Evolutionary conservation across 2,888 invertebrate genomes (phyloP).

Genomic region (Troides helena): DNA sequence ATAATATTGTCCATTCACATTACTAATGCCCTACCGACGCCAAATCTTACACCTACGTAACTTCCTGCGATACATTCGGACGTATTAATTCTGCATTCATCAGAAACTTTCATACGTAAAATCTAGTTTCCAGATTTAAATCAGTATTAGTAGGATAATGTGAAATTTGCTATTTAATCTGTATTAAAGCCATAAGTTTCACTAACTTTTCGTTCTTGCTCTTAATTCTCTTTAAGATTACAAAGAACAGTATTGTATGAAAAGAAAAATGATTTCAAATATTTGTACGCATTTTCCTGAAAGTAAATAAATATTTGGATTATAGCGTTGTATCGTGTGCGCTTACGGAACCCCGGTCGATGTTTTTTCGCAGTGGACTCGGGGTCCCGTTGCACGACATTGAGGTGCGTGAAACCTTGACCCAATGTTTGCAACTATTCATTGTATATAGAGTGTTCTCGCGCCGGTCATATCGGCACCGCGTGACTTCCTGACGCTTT

Average conservation of each 20-base stretch:
- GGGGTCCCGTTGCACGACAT: conserved; percentile 46
- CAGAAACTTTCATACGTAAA: not conserved
- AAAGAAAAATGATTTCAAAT: not conserved
- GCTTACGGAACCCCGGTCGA: conserved; percentile 32
- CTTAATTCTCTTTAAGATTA: not conserved
- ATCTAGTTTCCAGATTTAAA: no score
- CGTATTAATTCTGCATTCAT: conserved; percentile 7
- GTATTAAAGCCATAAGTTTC: not conserved
- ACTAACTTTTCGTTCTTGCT: not conserved
- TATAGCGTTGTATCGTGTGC: not conserved
- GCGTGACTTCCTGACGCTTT: conserved; percentile 31
- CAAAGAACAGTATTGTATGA: not conserved
- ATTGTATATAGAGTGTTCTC: conserved; percentile 46
- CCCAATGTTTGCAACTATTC: conserved; percentile 50
- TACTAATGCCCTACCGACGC: conserved; percentile 18
- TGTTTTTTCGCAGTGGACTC: conserved; percentile 15
- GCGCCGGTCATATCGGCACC: conserved; percentile 29
- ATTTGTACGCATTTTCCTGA: not conserved
- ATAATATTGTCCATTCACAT: conserved; percentile 12
- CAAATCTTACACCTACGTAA: conserved; percentile 27
- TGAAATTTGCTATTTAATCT: no score
- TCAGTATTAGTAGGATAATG: no score
- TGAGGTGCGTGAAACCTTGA: conserved; percentile 51
- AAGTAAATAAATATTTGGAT: conserved; percentile 8
- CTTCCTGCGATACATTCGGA: conserved; percentile 5